These are phyloP conservation scores for Cnemophilus loriae DNA, from an alignment of 2,113 vertebrate genomes.

Conservation along the genomic window DNA sequence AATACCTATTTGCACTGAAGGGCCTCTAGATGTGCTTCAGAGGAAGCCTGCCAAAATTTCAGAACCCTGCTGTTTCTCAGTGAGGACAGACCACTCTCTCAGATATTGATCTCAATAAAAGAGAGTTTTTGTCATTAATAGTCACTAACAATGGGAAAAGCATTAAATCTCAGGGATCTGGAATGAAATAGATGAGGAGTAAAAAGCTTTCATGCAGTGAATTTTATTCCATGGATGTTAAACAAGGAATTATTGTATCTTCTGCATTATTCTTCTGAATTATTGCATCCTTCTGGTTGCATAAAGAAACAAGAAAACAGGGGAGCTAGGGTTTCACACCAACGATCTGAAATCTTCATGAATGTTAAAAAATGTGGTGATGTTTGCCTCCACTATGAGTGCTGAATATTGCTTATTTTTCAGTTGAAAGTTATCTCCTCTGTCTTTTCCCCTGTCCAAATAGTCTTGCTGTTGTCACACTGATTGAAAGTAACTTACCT, in stretches of 20 bases:
- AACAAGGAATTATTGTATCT: background rate
- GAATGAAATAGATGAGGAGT: background rate
- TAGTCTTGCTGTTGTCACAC: background rate
- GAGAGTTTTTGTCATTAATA: background rate
- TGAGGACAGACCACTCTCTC: background rate
- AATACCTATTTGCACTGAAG: background rate
- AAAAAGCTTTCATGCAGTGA: background rate
- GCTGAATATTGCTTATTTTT: background rate
- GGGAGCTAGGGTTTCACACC: background rate
- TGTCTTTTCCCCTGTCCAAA: background rate
- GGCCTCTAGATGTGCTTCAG: background rate
- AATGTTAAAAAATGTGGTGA: background rate
- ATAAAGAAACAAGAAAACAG: background rate
- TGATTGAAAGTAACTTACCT: background rate
- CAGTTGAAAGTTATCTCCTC: background rate
- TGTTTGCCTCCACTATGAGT: background rate
- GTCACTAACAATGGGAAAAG: background rate
- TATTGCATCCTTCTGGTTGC: background rate
- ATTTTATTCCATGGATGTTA: background rate
- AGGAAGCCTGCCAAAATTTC: background rate
- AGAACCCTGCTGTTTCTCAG: background rate
- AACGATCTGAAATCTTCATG: background rate
- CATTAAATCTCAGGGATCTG: background rate
- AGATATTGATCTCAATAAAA: background rate
- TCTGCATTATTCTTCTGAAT: background rate